Percentiles rank a stretch among this genome's conserved stretches.
These are phyloP conservation scores for Pomacea maculata DNA, from an alignment of 1,140 invertebrate genomes.

Conservation along the genomic window DNA sequence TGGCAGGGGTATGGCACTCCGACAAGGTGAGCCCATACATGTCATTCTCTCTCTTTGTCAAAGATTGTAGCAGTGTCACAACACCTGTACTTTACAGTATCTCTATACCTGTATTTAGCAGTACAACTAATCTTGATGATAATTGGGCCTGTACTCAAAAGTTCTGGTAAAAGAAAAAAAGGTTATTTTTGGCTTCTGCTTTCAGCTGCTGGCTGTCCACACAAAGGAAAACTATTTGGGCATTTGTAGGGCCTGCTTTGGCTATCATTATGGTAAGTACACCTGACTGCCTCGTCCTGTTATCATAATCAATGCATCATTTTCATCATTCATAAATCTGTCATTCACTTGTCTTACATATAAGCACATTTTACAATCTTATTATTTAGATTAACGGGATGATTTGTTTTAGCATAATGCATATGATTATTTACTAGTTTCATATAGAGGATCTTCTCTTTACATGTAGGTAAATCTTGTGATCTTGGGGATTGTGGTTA, in stretches of 20 bases:
- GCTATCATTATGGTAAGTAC: slow-evolving; percentile 53
- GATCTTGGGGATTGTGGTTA: slow-evolving; percentile 44
- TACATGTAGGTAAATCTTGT: slow-evolving; percentile 52
- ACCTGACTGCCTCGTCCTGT: no score
- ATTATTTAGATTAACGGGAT: no score
- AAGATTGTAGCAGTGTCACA: no score
- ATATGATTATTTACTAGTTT: no score
- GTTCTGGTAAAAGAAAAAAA: neutral
- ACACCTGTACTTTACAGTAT: no score
- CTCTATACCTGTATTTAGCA: no score
- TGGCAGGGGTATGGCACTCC: slow-evolving; percentile 51
- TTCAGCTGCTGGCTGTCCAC: slow-evolving; percentile 56
- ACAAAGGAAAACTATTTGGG: slow-evolving; percentile 47
- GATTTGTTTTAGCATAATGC: no score
- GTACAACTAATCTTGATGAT: no score
- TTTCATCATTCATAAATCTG: neutral
- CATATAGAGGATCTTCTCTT: neutral
- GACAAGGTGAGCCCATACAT: slow-evolving; percentile 33
- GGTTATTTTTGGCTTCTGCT: neutral
- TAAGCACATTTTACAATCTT: neutral
- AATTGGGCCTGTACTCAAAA: no score
- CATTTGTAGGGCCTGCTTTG: slow-evolving; percentile 53
- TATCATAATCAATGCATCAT: no score
- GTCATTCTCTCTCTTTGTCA: no score
- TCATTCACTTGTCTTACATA: neutral